Percentiles rank a stretch among this genome's conserved stretches.
phyloP scores from a whole-genome alignment of 1,140 invertebrate genomes.

The Steinernema feltiae region DNA sequence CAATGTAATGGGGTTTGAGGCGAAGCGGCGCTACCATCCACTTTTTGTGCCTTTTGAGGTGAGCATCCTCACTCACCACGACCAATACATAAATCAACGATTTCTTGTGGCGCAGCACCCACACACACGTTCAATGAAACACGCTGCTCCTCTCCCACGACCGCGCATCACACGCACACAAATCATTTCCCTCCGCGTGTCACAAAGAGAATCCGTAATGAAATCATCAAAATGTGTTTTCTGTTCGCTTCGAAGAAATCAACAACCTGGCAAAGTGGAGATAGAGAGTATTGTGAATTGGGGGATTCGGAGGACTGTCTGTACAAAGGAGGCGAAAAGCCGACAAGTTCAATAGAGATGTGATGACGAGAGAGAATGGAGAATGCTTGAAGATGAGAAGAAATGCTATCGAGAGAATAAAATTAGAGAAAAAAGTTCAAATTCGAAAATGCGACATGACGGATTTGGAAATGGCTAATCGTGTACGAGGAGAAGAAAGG shows the following conservation, averaged over 20 bases:
- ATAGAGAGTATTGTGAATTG: not conserved
- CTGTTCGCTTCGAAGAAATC: not conserved
- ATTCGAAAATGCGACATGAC: conserved; percentile 8
- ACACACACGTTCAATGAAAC: too few relatives aligned
- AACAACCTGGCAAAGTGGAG: conserved; percentile 12
- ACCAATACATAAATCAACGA: not conserved
- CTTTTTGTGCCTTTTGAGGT: not conserved
- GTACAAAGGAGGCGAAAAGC: not conserved
- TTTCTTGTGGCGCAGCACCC: too few relatives aligned
- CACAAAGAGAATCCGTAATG: not conserved
- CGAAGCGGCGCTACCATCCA: not conserved
- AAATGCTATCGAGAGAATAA: not conserved
- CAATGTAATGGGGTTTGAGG: not conserved
- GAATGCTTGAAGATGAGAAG: not conserved
- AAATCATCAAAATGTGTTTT: not conserved
- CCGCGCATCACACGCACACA: too few relatives aligned
- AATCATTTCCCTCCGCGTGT: too few relatives aligned
- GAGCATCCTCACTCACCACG: too few relatives aligned
- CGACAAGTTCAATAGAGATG: not conserved
- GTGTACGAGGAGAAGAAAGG: not conserved
- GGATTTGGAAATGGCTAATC: not conserved
- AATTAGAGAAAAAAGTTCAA: too few relatives aligned
- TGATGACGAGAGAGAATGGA: not conserved
- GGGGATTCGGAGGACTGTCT: not conserved
- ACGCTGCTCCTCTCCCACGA: too few relatives aligned